Evolutionary conservation across 1,140 invertebrate species (phyloP).

Genomic region (Triops longicaudatus): DNA sequence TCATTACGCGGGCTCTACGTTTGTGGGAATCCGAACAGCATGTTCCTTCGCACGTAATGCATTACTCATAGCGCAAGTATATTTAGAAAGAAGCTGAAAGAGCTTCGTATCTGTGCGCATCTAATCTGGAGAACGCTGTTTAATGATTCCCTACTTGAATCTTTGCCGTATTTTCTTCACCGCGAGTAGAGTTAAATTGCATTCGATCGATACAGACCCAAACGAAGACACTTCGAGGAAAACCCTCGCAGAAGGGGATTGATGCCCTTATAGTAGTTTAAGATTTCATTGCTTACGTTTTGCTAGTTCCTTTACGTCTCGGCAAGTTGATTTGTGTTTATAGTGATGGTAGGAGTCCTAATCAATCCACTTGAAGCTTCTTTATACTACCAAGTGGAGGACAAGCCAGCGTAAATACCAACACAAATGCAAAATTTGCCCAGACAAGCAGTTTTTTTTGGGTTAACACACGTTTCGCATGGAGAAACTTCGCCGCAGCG

Average conservation of each 20-base stretch:
- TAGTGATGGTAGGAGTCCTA: not conserved
- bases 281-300: not conserved
- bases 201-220: not conserved
- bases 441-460: not conserved
- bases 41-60: not conserved
- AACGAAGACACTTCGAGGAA: not conserved
- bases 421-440: not conserved
- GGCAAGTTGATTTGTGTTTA: not conserved
- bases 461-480: not conserved
- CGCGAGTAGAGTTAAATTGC: not conserved
- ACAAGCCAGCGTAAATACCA: slow-evolving; percentile 8
- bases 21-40: not conserved
- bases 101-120: not conserved
- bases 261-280: not conserved
- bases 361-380: not conserved
- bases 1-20: not conserved
- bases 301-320: not conserved
- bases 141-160: slow-evolving; percentile 3
- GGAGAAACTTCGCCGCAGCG: no score
- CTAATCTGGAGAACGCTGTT: not conserved
- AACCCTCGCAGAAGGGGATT: not conserved
- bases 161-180: not conserved
- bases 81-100: not conserved
- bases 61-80: not conserved
- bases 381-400: slow-evolving; percentile 7